Evolutionary conservation across 2,113 vertebrate genomes (phyloP), one percentile per base, ranked within the genome.

Genomic region (Neodon shergylaensis): DNA sequence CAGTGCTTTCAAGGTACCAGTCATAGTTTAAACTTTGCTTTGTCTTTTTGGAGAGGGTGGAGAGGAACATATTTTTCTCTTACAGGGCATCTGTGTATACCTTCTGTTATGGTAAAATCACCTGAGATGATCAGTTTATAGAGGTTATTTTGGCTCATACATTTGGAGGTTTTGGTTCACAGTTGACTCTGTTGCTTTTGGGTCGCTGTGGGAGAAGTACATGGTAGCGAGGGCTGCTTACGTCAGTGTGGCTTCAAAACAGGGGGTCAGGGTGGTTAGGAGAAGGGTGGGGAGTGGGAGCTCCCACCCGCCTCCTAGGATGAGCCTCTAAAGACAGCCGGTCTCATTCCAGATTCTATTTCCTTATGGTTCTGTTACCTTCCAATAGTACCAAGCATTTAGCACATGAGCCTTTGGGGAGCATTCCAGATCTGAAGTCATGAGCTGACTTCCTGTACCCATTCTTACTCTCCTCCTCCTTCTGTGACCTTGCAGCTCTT

Each of bases 41-140:
- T 28, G 11, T 66, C 52, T 65, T 31, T 72, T 42, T 47, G 77
- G 68, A 79, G 16, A 39, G 39, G 7, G 26, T 11, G 3, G 33
- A 19, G n/a, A 1, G 39, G 73, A 36, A 12, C 22, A 19, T 1
- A 0, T 0, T 1, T 26, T 54, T 8, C 7, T 44, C 24, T 24
- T 7, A 12, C 3, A 9, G 39, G 68, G 22, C 72, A 28, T 39
- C 52, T 72, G 72, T 70, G 63, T 68, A 4, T 39, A 58, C 26
- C 47, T 58, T 70, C 84, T 1, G 26, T 70, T 79, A 28, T 7
- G 70, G 74, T 58, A 72, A 70, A 70, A 70, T 61, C 24, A 58
- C 8, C 28, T 0, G 12, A 42, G 74, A 36, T 9, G 19, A 44
- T 58, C 28, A 19, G n/a, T 4, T 68, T 78, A 70, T 19, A 68